These are phyloP conservation scores for Sebastes miniatus DNA, from an alignment of 2,797 vertebrate species.

Conservation along the genomic window DNA sequence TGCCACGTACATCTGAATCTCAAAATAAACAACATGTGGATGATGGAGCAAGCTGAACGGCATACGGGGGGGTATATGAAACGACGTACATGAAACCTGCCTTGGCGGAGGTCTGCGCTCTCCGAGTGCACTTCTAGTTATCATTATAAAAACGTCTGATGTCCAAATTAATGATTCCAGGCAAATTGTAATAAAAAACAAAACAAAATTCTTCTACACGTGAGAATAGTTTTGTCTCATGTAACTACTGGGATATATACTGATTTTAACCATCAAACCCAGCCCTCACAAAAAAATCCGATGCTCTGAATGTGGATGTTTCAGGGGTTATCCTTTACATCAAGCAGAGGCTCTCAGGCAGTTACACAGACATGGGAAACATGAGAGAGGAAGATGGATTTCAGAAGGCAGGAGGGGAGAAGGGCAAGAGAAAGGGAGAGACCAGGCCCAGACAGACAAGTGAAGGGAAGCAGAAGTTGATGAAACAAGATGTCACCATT, in stretches of 20 bases:
- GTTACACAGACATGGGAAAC: conserved; percentile 18
- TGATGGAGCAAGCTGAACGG: too few species aligned
- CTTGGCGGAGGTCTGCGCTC: too few species aligned
- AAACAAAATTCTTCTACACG: not conserved
- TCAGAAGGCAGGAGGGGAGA: conserved; percentile 59
- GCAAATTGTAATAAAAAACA: not conserved
- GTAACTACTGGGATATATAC: not conserved
- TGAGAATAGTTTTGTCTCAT: not conserved
- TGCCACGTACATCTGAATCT: too few species aligned
- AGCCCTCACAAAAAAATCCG: not conserved
- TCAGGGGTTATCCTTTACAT: conserved; percentile 77
- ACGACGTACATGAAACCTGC: too few species aligned
- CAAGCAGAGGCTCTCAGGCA: conserved; percentile 2
- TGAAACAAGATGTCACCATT: conserved; percentile 94
- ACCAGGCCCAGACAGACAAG: conserved; percentile 83
- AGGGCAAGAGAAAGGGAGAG: conserved; percentile 59
- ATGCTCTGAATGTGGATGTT: conserved; percentile 4
- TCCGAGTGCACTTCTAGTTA: too few species aligned
- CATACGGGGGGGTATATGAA: too few species aligned
- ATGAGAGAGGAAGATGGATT: conserved; percentile 56
- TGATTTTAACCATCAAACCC: not conserved
- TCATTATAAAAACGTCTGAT: not conserved
- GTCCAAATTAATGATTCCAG: not conserved
- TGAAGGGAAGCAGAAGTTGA: conserved; percentile 97
- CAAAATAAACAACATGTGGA: too few species aligned